Percentiles rank a stretch among this genome's conserved stretches.
These are phyloP conservation scores for Choristoneura rosaceana DNA, from an alignment of 2,888 invertebrate species.

Conservation along the genomic window DNA sequence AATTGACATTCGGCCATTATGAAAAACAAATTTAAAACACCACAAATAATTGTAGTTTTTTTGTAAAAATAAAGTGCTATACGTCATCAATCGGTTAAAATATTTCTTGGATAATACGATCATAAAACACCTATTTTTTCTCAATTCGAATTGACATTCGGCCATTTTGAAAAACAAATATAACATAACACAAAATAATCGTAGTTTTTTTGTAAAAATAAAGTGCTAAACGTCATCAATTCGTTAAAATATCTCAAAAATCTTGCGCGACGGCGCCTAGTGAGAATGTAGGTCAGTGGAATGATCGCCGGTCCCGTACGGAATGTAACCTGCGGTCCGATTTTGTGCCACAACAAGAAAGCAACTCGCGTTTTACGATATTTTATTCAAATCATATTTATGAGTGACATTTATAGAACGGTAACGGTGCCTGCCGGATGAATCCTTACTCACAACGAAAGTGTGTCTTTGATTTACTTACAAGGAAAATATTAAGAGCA, in stretches of 20 bases:
- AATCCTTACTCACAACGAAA: background rate
- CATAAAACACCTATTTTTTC: slow-evolving; percentile 14
- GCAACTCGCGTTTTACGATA: slow-evolving; percentile 64
- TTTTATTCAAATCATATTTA: slow-evolving; percentile 47
- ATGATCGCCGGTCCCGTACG: slow-evolving; percentile 82
- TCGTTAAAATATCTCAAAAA: slow-evolving; percentile 31
- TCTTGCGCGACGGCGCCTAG: slow-evolving; percentile 42
- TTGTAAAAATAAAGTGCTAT: slow-evolving; percentile 12
- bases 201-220: too few species aligned
- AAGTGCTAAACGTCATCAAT: slow-evolving; percentile 17
- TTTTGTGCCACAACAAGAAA: slow-evolving; percentile 68
- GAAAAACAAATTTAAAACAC: background rate
- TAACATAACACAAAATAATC: background rate
- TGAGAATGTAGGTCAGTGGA: slow-evolving; percentile 82
- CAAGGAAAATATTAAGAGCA: background rate
- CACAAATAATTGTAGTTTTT: background rate
- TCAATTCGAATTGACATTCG: background rate
- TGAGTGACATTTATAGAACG: slow-evolving; percentile 40
- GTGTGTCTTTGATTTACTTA: background rate
- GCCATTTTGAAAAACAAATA: background rate
- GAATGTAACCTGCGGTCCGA: slow-evolving; percentile 79
- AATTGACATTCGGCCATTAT: background rate
- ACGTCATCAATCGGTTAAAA: slow-evolving; percentile 18
- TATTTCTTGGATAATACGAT: slow-evolving; percentile 12
- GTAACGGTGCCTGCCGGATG: slow-evolving; percentile 19